phyloP scores from a whole-genome alignment of 2,113 vertebrate genomes.

The Felis chaus region DNA sequence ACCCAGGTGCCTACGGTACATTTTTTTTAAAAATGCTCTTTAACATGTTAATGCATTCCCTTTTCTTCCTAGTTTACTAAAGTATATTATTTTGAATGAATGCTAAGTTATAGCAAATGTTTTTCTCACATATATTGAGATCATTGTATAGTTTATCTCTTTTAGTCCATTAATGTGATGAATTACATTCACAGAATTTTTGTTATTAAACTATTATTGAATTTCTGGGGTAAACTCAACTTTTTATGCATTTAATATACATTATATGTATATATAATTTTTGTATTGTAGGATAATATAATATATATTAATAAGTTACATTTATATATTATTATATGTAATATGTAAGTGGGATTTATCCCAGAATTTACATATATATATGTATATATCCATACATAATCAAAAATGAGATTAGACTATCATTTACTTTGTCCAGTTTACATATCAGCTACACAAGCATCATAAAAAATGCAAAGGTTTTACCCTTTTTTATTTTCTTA shows the following conservation, averaged over 20 bases:
- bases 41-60: not conserved
- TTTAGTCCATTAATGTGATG: not conserved
- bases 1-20: not conserved
- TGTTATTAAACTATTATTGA: not conserved
- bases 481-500: not conserved
- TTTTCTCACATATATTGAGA: not conserved
- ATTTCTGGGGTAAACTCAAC: not conserved
- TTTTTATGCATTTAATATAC: not conserved
- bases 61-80: not conserved
- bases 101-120: not conserved
- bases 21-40: not conserved
- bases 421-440: not conserved
- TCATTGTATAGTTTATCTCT: not conserved
- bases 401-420: not conserved
- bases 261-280: not conserved
- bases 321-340: not conserved
- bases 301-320: not conserved
- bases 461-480: not conserved
- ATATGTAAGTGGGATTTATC: not conserved
- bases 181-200: not conserved
- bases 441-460: not conserved
- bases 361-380: not conserved
- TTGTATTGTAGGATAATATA: not conserved
- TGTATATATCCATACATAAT: not conserved
- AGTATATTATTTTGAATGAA: conserved; percentile 15